These are phyloP conservation scores for Salticus scenicus DNA, from an alignment of 2,888 invertebrate genomes.

Conservation along the genomic window DNA sequence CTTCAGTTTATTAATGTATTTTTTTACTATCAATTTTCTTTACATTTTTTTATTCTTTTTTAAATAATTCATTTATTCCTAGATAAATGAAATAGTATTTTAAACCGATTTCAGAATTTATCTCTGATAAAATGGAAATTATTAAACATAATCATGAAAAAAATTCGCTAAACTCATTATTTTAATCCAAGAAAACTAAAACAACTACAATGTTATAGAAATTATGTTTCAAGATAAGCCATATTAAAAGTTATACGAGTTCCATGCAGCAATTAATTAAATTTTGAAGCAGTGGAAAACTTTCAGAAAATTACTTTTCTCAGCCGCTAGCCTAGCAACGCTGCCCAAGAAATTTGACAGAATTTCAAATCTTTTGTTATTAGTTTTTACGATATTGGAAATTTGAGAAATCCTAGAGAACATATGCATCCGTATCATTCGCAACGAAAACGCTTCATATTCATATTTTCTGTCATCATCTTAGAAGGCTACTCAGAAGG, in stretches of 20 bases:
- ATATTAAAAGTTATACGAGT: neutral
- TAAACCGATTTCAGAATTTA: too few species aligned
- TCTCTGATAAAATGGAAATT: too few species aligned
- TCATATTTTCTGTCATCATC: neutral
- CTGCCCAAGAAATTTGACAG: conserved; percentile 24
- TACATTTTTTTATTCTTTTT: too few species aligned
- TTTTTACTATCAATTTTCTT: too few species aligned
- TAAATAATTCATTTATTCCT: too few species aligned
- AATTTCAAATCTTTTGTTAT: conserved; percentile 18
- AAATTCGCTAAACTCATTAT: neutral
- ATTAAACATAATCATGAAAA: too few species aligned
- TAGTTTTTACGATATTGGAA: conserved; percentile 24
- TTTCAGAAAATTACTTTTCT: conserved; percentile 11
- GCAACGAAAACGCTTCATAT: conserved; percentile 10
- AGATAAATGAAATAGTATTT: too few species aligned
- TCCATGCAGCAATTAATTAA: conserved; percentile 20
- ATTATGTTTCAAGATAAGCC: neutral
- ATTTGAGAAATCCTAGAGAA: neutral
- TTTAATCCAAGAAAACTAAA: neutral
- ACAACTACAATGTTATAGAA: too few species aligned
- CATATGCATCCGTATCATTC: neutral
- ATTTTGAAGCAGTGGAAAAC: neutral
- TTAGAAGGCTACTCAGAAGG: neutral
- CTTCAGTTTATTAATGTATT: too few species aligned
- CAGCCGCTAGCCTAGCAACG: neutral